Conservation (phyloP, 1,140 invertebrate genomes). For the Tetragonula clypearis region DNA sequence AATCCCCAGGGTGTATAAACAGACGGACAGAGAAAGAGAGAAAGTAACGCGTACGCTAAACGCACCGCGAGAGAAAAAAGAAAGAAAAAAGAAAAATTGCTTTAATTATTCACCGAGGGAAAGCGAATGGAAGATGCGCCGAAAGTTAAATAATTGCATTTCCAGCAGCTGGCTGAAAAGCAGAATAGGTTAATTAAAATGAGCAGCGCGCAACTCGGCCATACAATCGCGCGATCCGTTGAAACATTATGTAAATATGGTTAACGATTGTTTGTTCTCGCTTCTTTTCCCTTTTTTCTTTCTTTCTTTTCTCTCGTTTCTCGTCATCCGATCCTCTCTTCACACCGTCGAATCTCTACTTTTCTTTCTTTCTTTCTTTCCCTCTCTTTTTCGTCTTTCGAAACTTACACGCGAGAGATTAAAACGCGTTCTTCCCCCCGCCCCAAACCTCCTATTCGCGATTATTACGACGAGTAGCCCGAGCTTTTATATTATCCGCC, state of each 20-base stretch:
- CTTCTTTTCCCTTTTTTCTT: background rate
- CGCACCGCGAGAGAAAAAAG: too few species aligned
- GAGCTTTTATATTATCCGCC: conserved; percentile 41
- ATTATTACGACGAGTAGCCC: conserved; percentile 23
- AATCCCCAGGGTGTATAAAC: background rate
- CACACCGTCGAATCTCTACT: background rate
- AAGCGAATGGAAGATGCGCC: conserved; percentile 36
- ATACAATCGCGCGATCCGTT: background rate
- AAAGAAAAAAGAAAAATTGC: background rate
- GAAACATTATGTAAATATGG: conserved; percentile 36
- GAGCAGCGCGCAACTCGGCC: conserved; percentile 5
- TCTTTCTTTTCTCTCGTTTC: background rate
- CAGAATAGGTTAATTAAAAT: conserved; percentile 47
- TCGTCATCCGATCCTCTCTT: background rate
- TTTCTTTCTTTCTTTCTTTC: background rate
- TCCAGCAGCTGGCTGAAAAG: background rate
- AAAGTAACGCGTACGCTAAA: background rate
- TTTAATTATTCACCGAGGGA: conserved; percentile 24
- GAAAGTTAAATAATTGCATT: conserved; percentile 48
- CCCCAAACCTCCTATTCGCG: background rate
- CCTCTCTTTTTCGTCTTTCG: background rate
- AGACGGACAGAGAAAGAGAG: background rate
- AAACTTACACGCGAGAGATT: conserved; percentile 17
- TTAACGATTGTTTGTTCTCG: conserved; percentile 31
- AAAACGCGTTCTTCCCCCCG: conserved; percentile 16